Evolutionary conservation across 2,113 vertebrate species (phyloP).

Genomic region (Budorcas taxicolor): DNA sequence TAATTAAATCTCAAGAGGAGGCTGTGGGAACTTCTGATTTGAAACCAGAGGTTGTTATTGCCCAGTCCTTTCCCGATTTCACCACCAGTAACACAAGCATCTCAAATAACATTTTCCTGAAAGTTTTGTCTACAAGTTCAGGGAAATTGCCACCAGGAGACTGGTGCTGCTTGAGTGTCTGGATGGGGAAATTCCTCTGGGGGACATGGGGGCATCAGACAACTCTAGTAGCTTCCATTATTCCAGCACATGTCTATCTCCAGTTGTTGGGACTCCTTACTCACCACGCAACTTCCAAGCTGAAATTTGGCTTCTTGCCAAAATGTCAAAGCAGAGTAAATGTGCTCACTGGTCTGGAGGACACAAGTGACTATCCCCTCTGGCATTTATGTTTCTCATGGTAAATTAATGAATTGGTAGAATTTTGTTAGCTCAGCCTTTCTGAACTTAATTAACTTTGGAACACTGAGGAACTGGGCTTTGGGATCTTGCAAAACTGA

Average conservation of each 20-base stretch:
- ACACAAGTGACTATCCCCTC: background rate
- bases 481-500: background rate
- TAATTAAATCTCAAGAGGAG: background rate
- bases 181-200: background rate
- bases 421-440: conserved; percentile 33
- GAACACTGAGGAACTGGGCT: background rate
- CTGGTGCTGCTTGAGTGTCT: background rate
- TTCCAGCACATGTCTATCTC: background rate
- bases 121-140: background rate
- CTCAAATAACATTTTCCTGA: background rate
- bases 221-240: background rate
- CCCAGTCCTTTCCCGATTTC: background rate
- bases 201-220: no score
- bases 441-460: background rate
- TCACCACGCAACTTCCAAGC: background rate
- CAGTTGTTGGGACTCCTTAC: background rate
- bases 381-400: background rate
- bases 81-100: background rate
- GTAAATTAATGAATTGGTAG: conserved; percentile 27
- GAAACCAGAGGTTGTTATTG: background rate
- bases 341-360: background rate
- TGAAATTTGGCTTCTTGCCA: background rate
- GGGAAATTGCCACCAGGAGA: background rate
- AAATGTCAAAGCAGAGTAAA: conserved; percentile 7
- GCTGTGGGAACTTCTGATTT: background rate